Evolutionary conservation across 2,888 invertebrate species (phyloP).

Genomic region (Sturmia bella): DNA sequence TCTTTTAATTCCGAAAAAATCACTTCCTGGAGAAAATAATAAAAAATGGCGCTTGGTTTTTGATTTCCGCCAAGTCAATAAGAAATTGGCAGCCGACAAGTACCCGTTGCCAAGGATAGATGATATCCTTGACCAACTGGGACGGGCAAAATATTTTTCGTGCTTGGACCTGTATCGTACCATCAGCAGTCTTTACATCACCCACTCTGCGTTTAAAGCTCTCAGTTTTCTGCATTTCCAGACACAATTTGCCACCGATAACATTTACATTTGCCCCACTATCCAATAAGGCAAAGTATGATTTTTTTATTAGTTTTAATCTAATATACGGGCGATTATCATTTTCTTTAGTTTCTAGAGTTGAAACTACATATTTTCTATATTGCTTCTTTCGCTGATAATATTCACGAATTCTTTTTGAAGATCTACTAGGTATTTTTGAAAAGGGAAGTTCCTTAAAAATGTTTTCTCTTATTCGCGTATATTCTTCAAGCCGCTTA

Average conservation of each 20-base stretch:
- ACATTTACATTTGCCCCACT: constrained; percentile 1
- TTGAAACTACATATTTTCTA: neutral
- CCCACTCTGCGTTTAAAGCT: too few species aligned
- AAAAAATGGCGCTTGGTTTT: neutral
- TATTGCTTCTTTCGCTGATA: neutral
- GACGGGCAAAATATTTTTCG: constrained; percentile 13
- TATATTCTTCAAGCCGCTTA: neutral
- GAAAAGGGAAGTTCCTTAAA: neutral
- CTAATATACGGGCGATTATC: neutral
- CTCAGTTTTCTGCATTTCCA: too few species aligned
- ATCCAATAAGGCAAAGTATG: neutral
- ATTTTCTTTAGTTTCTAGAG: neutral
- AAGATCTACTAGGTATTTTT: neutral
- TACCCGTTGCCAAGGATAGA: constrained; percentile 15
- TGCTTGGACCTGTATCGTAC: constrained; percentile 12
- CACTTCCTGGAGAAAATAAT: neutral
- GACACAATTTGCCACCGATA: neutral
- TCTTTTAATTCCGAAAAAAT: neutral
- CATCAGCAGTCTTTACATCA: too few species aligned
- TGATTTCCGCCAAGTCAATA: neutral
- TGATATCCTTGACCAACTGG: constrained; percentile 13
- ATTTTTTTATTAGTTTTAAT: neutral
- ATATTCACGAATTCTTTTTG: neutral
- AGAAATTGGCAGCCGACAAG: constrained; percentile 13
- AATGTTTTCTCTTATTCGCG: neutral